Percentiles rank a stretch among this genome's conserved stretches.
phyloP scores from a whole-genome alignment of 2,888 invertebrate species.

The Temnothorax ravouxi region DNA sequence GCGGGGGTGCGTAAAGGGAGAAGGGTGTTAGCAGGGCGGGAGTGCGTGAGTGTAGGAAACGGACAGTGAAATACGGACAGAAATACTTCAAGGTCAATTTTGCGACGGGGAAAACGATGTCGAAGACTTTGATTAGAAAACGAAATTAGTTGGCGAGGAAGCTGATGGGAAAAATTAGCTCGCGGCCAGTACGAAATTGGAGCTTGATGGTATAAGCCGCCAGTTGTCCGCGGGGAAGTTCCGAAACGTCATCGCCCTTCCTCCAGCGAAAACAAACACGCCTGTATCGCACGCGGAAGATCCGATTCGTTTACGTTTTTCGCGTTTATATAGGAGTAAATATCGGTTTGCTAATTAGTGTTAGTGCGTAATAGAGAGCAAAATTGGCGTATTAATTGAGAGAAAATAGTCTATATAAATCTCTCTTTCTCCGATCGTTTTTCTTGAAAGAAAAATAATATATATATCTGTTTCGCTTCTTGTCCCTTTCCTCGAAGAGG shows the following conservation, averaged over 20 bases:
- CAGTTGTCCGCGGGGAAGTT: background rate
- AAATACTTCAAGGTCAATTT: background rate
- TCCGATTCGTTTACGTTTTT: background rate
- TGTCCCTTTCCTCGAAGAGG: background rate
- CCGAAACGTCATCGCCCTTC: constrained; percentile 13
- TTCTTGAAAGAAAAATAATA: background rate
- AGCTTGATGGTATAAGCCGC: background rate
- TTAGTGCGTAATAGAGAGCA: background rate
- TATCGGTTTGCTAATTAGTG: background rate
- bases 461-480: background rate
- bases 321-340: background rate
- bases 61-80: constrained; percentile 29
- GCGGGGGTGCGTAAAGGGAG: constrained; percentile 24
- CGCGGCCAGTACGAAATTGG: background rate
- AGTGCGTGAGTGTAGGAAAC: constrained; percentile 53
- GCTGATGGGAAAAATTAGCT: background rate
- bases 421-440: background rate
- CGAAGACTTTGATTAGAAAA: constrained; percentile 32
- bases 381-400: background rate
- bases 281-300: background rate
- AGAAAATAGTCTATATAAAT: constrained; percentile 19
- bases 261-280: background rate
- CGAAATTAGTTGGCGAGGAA: constrained; percentile 5
- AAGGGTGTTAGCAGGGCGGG: constrained; percentile 20
- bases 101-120: constrained; percentile 27